Percentiles rank a stretch among this genome's conserved stretches.
These are phyloP conservation scores for Cetonia aurata DNA, from an alignment of 2,888 invertebrate species.

Conservation along the genomic window DNA sequence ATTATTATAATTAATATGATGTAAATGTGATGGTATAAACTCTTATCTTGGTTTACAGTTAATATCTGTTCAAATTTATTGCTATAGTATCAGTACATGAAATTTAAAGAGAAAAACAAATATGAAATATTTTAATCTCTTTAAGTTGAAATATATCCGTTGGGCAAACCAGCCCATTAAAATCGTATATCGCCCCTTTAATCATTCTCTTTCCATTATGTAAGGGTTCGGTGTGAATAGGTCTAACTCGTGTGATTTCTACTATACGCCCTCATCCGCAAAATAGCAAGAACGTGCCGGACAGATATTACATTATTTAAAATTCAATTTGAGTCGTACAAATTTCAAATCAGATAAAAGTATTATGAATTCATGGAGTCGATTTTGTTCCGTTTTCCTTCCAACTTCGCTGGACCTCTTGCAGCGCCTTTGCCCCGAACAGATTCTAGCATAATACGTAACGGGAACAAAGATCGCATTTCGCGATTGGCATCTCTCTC, in stretches of 20 bases:
- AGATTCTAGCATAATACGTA: conserved; percentile 15
- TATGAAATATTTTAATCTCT: too few species aligned
- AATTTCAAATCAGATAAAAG: conserved; percentile 52
- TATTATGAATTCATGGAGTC: conserved; percentile 53
- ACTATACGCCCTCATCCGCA: not conserved
- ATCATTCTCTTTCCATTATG: not conserved
- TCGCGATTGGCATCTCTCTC: conserved; percentile 1
- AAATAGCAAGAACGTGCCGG: conserved; percentile 32
- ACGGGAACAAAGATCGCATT: conserved; percentile 6
- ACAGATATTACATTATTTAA: conserved; percentile 38
- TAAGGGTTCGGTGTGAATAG: not conserved
- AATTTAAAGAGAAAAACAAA: too few species aligned
- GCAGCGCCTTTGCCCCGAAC: conserved; percentile 10
- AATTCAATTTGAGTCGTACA: conserved; percentile 46
- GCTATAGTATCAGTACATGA: too few species aligned
- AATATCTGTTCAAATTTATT: too few species aligned
- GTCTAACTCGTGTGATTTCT: not conserved
- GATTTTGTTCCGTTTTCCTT: conserved; percentile 27
- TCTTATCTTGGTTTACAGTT: too few species aligned
- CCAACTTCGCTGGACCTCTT: conserved; percentile 18
- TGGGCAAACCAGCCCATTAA: too few species aligned
- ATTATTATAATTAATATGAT: too few species aligned
- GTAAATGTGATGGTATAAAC: too few species aligned
- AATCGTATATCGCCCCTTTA: not conserved
- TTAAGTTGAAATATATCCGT: too few species aligned